Evolutionary conservation across 2,113 vertebrate genomes (phyloP).

Genomic region (Anolis carolinensis): DNA sequence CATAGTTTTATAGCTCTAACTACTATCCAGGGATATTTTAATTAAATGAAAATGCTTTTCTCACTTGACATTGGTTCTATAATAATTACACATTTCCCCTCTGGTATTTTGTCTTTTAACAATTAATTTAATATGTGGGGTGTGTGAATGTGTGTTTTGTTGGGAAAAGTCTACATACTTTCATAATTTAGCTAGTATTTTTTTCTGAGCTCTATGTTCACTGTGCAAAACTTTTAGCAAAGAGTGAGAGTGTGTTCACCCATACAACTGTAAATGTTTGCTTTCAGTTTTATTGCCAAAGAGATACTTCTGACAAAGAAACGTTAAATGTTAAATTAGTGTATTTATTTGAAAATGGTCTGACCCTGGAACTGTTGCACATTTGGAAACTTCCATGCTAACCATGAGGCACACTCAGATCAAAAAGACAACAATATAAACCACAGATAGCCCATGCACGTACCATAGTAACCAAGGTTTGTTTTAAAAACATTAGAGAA

Average conservation of each 20-base stretch:
- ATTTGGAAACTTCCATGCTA: not conserved
- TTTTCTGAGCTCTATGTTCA: not conserved
- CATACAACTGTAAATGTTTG: not conserved
- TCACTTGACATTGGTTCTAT: conserved; percentile 23
- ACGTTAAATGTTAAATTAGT: conserved; percentile 11
- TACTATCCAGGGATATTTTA: not conserved
- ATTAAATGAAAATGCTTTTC: conserved; percentile 14
- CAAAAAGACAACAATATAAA: conserved; percentile 16
- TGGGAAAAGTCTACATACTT: not conserved
- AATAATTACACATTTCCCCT: not conserved
- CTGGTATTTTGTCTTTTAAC: not conserved
- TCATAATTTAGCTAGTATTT: not conserved
- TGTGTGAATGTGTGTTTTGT: not conserved
- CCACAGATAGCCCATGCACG: not conserved
- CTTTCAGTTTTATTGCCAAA: not conserved
- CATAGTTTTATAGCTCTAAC: not conserved
- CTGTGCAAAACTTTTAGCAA: not conserved
- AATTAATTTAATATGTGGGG: not conserved
- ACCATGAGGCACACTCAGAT: not conserved
- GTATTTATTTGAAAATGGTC: not conserved
- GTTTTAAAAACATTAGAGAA: conserved; percentile 21
- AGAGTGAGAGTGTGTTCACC: not conserved
- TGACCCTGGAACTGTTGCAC: conserved; percentile 9
- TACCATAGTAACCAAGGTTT: conserved; percentile 14
- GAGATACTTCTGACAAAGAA: conserved; percentile 31